These are phyloP conservation scores for Acanthosepion esculentum DNA, from an alignment of 2,888 invertebrate species.

Conservation along the genomic window DNA sequence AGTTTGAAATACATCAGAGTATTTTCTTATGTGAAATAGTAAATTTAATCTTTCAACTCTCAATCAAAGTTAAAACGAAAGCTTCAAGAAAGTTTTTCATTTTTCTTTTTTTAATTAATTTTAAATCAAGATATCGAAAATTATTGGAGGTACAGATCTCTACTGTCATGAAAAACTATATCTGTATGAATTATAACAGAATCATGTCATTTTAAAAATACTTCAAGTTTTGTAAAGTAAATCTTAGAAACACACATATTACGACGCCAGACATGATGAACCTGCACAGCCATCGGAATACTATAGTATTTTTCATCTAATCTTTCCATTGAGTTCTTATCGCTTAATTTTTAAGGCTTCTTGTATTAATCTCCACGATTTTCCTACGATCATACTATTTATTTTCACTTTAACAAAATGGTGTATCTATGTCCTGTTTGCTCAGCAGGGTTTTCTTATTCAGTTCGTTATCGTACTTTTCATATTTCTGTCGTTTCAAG, in stretches of 20 bases:
- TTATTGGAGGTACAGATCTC: too few relatives aligned
- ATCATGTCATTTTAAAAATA: too few relatives aligned
- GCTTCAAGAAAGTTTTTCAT: too few relatives aligned
- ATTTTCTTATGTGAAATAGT: too few relatives aligned
- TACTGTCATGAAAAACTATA: too few relatives aligned
- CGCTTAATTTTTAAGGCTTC: not conserved
- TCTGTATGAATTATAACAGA: too few relatives aligned
- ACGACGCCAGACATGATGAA: not conserved
- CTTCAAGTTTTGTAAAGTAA: too few relatives aligned
- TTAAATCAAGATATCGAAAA: too few relatives aligned
- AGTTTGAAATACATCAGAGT: too few relatives aligned
- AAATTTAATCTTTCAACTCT: too few relatives aligned
- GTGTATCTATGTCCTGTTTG: not conserved
- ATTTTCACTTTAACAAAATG: not conserved
- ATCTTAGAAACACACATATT: not conserved
- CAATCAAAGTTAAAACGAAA: too few relatives aligned
- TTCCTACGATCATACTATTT: not conserved
- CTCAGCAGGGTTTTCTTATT: not conserved
- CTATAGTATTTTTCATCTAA: not conserved
- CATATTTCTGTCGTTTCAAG: not conserved
- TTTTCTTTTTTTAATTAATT: too few relatives aligned
- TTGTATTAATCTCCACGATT: not conserved
- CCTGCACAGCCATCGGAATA: not conserved
- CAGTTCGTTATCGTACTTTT: not conserved
- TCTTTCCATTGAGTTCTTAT: not conserved